A percentile compares a stretch with the other conserved stretches of the same genome.
These are phyloP conservation scores for Protonibea diacanthus DNA, from an alignment of 2,797 vertebrate species.

Conservation along the genomic window DNA sequence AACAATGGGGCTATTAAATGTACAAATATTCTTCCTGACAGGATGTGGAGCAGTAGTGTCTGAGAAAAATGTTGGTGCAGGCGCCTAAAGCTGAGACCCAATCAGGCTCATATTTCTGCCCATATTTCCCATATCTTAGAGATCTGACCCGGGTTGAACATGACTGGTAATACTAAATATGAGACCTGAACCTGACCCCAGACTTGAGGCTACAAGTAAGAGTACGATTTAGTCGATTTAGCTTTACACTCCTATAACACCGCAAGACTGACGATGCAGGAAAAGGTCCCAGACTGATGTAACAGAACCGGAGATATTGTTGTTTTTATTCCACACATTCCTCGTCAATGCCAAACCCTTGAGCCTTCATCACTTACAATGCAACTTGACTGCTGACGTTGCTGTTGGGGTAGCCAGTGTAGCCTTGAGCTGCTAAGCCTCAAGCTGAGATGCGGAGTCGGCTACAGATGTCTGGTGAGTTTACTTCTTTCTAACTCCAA, in stretches of 20 bases:
- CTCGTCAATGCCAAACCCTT: background rate
- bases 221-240: background rate
- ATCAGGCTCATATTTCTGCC: background rate
- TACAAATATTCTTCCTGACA: background rate
- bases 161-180: background rate
- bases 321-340: background rate
- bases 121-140: background rate
- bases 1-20: background rate
- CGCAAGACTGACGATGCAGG: background rate
- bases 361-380: background rate
- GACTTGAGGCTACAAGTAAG: no score
- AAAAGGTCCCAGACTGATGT: background rate
- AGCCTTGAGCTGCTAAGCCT: background rate
- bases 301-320: background rate
- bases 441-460: no score
- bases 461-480: background rate
- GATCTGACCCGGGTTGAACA: background rate
- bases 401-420: background rate
- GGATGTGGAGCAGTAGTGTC: background rate
- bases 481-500: background rate
- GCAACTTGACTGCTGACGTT: background rate
- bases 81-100: background rate
- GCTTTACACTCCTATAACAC: background rate
- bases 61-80: background rate
- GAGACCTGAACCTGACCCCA: background rate